phyloP scores from a whole-genome alignment of 2,888 invertebrate genomes.

The Limenitis camilla region DNA sequence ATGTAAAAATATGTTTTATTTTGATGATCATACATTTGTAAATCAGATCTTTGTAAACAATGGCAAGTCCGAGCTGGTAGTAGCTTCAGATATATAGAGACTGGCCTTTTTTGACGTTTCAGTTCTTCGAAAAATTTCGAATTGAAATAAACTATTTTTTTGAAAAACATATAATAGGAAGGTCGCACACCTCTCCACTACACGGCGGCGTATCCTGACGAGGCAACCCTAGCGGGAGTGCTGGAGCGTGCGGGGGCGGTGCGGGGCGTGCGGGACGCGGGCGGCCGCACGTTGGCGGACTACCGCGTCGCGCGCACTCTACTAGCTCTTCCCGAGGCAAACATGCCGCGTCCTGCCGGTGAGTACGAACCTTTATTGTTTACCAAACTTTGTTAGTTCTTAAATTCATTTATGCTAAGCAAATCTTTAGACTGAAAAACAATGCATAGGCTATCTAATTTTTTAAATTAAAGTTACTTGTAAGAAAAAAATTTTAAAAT shows the following conservation, averaged over 20 bases:
- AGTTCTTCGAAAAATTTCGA: too few species aligned
- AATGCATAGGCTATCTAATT: too few species aligned
- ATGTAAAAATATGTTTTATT: neutral
- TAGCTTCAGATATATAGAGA: neutral
- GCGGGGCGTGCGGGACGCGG: slow-evolving; percentile 86
- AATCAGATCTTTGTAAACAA: neutral
- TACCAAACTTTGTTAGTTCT: neutral
- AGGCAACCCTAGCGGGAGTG: slow-evolving; percentile 81
- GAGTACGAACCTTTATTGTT: slow-evolving; percentile 27
- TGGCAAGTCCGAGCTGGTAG: neutral
- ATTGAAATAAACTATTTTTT: too few species aligned
- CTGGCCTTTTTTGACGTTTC: too few species aligned
- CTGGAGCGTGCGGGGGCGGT: slow-evolving; percentile 88
- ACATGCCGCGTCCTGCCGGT: slow-evolving; percentile 55
- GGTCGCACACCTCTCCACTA: slow-evolving; percentile 88
- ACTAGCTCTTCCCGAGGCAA: slow-evolving; percentile 48
- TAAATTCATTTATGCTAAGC: neutral
- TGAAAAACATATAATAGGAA: slow-evolving; percentile 34
- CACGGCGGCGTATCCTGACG: slow-evolving; percentile 84
- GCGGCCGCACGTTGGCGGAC: slow-evolving; percentile 58
- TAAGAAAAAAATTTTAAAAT: too few species aligned
- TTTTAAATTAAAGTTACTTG: too few species aligned
- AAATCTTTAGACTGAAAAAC: neutral
- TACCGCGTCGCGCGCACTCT: slow-evolving; percentile 58
- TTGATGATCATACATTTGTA: neutral